phyloP scores from a whole-genome alignment of 2,797 vertebrate species.

The Aeoliscus strigatus region DNA sequence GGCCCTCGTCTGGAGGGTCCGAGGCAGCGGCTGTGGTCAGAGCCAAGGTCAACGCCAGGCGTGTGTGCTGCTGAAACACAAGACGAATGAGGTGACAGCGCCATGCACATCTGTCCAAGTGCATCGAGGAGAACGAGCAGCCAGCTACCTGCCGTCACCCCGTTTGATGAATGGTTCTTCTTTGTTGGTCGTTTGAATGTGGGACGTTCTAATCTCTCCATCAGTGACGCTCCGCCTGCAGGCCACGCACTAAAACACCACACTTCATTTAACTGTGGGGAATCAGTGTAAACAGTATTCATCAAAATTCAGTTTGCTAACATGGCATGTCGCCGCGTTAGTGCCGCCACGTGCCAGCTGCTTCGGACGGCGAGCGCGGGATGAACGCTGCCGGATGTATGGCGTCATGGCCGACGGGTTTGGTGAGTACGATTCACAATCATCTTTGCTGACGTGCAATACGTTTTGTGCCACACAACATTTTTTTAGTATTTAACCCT shows the following conservation, averaged over 20 bases:
- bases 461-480: too few relatives aligned
- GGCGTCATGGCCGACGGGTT: too few relatives aligned
- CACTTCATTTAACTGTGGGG: not conserved
- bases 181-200: conserved; percentile 20
- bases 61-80: conserved; percentile 2
- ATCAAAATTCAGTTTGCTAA: conserved; percentile 24
- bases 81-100: conserved; percentile 37
- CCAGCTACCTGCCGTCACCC: not conserved
- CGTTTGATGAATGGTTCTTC: conserved; percentile 12
- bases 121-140: too few relatives aligned
- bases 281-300: conserved; percentile 25
- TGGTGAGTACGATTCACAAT: too few relatives aligned
- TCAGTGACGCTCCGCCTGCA: conserved; percentile 35
- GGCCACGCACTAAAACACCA: conserved; percentile 9
- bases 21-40: conserved; percentile 37
- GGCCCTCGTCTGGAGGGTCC: conserved; percentile 31
- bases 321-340: not conserved
- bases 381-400: too few relatives aligned
- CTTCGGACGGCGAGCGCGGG: too few relatives aligned
- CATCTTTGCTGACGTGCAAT: too few relatives aligned
- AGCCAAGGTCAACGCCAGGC: conserved; percentile 49
- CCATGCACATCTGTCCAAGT: too few relatives aligned
- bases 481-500: too few relatives aligned
- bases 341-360: conserved; percentile 3
- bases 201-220: conserved; percentile 29